Evolutionary conservation across 2,797 vertebrate species (phyloP).

Genomic region (Mus caroli): DNA sequence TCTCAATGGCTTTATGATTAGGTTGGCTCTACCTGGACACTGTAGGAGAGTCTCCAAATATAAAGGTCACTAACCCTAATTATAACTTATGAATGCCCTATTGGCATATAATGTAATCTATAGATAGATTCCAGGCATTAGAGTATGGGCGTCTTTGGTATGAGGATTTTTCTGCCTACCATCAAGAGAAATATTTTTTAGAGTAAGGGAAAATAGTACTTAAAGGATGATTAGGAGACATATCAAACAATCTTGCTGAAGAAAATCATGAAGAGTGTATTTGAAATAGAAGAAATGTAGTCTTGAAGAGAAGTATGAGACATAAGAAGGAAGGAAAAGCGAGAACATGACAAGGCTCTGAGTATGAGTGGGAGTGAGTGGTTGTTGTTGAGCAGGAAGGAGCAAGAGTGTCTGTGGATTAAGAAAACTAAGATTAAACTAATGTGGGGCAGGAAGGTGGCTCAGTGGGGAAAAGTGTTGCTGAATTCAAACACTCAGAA

Average conservation of each 20-base stretch:
- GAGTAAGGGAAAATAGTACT: neutral
- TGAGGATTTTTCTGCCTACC: neutral
- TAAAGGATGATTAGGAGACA: neutral
- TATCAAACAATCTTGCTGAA: neutral
- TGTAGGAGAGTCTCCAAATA: neutral
- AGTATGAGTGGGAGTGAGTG: neutral
- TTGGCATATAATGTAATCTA: neutral
- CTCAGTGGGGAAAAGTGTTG: neutral
- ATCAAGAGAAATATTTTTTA: slow-evolving; percentile 21
- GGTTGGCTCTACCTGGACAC: neutral
- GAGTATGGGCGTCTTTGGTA: neutral
- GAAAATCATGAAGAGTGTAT: neutral
- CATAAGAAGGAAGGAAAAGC: neutral
- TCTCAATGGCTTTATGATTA: neutral
- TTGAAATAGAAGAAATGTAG: slow-evolving; percentile 43
- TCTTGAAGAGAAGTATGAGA: neutral
- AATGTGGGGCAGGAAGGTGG: neutral
- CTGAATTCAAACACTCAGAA: neutral
- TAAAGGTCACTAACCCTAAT: neutral
- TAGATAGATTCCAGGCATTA: neutral
- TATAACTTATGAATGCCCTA: neutral
- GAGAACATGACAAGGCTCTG: neutral
- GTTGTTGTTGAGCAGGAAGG: neutral
- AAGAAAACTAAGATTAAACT: slow-evolving; percentile 8
- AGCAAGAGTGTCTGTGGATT: neutral